Percentiles rank a stretch among this genome's conserved stretches.
Evolutionary conservation across 2,888 invertebrate genomes (phyloP).

Genomic region (Geophilus truncorum): DNA sequence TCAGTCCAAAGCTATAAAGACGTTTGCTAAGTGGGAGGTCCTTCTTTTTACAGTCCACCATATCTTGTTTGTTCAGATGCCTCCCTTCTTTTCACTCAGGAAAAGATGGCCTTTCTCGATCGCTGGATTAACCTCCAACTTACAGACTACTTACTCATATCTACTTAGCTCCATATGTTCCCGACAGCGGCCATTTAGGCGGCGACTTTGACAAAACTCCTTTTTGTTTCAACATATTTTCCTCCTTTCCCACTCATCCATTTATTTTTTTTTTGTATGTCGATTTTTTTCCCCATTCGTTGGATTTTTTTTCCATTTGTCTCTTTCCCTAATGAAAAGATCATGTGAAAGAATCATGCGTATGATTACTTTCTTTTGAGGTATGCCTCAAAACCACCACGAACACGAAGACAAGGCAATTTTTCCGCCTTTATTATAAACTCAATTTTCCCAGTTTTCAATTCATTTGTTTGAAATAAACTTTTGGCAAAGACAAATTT

Average conservation of each 20-base stretch:
- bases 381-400: not conserved
- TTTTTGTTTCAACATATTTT: not conserved
- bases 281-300: not conserved
- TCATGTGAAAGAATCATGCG: slow-evolving; percentile 23
- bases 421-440: not conserved
- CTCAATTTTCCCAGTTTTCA: not conserved
- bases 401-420: not conserved
- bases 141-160: slow-evolving; percentile 27
- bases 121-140: not conserved
- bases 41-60: not conserved
- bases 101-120: not conserved
- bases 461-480: too few relatives aligned
- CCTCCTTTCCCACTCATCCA: not conserved
- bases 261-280: not conserved
- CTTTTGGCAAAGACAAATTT: too few relatives aligned
- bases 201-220: not conserved
- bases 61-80: slow-evolving; percentile 27
- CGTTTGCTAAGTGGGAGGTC: slow-evolving; percentile 22
- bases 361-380: slow-evolving; percentile 22
- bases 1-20: not conserved
- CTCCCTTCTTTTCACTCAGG: not conserved
- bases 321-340: slow-evolving; percentile 9
- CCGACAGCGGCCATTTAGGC: not conserved
- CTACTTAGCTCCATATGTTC: slow-evolving; percentile 11
- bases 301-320: slow-evolving; percentile 5